Base-by-base conservation (phyloP, 2,797 vertebrate species). In the Sebastolobus alascanus region DNA sequence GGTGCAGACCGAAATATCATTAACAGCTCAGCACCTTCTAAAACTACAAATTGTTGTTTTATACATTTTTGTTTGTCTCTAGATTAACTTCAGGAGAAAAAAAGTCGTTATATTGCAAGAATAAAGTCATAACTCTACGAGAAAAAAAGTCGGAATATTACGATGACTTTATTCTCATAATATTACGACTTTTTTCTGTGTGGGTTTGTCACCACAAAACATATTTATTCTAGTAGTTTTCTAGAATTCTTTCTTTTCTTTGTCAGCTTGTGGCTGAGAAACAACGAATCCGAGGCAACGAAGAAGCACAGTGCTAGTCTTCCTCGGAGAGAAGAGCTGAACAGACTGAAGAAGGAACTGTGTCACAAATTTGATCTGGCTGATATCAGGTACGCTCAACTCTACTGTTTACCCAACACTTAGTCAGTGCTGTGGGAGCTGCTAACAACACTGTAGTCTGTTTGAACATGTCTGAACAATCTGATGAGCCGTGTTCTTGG, bases 201-300 rank as follows among this genome's bases (percentile, higher is more conserved):
- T 72, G 8, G 27, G 14, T 5, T 55, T 65, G 7, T 74, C 46
- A 54, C 14, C 4, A n/a, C n/a, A 8, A 54, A 50, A 22, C 11
- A 40, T 22, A n/a, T n/a, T 13, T 18, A 16, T 33, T 29, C 8
- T n/a, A 6, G 14, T 66, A 6, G n/a, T 35, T 10, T 38, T 22
- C 25, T 54, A 37, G 7, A 68, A 59, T 7, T 14, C 13, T 33
- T 18, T 52, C 18, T 58, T 80, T 5, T 76, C 54, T 83, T 80
- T 84, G 82, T 73, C 85, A 99, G 98, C 87, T 93, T 95, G 69
- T 99, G 99, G 99, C 87, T 99, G 86, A 96, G 94, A 81, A 96
- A 92, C 77, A 97, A 98, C 8, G 96, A 96, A 83, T 78, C 94
- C 2, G 91, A 92, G 79, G 98, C 98, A 4, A 75, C 92, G 3